phyloP scores from a whole-genome alignment of 2,113 vertebrate species.

The Phasianus colchicus region DNA sequence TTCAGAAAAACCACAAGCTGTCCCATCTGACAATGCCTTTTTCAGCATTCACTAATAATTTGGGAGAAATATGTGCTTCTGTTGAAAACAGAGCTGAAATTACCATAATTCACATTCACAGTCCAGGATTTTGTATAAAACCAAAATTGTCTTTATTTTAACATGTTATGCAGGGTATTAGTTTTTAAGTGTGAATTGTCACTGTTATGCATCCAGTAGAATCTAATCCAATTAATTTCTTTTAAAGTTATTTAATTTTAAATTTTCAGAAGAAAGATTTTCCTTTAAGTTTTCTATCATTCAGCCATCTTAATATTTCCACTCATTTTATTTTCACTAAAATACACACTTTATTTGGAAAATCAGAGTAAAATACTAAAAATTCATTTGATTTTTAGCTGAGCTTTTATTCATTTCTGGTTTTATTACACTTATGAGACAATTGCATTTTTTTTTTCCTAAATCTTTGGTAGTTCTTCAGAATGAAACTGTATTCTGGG shows the following conservation, averaged over 20 bases:
- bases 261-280: neutral
- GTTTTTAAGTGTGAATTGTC: neutral
- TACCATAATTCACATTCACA: neutral
- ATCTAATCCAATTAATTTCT: neutral
- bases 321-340: neutral
- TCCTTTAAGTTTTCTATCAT: neutral
- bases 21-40: neutral
- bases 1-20: neutral
- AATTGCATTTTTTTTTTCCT: neutral
- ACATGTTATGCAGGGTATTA: neutral
- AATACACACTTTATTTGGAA: neutral
- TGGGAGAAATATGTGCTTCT: neutral
- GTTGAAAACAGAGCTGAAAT: neutral
- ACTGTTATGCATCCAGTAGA: neutral
- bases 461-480: neutral
- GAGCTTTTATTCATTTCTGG: neutral
- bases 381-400: neutral
- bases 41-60: neutral
- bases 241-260: neutral
- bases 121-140: too few relatives aligned
- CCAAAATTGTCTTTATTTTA: neutral
- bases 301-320: neutral
- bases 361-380: neutral
- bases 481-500: neutral
- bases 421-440: neutral